Percentiles rank a stretch among this genome's conserved stretches.
phyloP scores from a whole-genome alignment of 2,113 vertebrate species.

The Lampris megalopsis region DNA sequence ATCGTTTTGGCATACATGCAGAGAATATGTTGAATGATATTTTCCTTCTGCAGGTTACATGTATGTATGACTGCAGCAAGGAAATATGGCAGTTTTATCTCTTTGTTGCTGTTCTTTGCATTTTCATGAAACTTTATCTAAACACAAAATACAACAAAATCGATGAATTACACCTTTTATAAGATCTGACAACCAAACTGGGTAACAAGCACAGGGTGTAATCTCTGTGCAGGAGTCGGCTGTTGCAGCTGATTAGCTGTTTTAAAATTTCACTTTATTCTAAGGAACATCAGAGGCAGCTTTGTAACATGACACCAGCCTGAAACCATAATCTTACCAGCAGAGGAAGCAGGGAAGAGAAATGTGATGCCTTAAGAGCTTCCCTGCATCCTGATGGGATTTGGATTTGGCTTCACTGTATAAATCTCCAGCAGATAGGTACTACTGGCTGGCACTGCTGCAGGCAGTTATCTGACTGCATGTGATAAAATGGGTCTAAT shows the following conservation, averaged over 20 bases:
- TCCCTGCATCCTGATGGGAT: conserved; percentile 65
- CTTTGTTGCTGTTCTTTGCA: background rate
- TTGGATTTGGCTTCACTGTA: conserved; percentile 56
- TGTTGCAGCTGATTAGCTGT: conserved; percentile 22
- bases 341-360: conserved; percentile 68
- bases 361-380: conserved; percentile 74
- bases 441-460: conserved; percentile 29
- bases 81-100: background rate
- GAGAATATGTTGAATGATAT: background rate
- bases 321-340: conserved; percentile 70
- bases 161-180: background rate
- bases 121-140: background rate
- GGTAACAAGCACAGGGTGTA: conserved; percentile 17
- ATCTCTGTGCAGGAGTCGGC: background rate
- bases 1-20: background rate
- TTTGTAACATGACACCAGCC: conserved; percentile 71
- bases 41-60: background rate
- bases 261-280: conserved; percentile 42
- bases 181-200: conserved; percentile 17
- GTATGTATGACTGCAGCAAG: background rate
- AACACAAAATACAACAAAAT: background rate
- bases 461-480: conserved; percentile 21
- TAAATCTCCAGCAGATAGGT: conserved; percentile 56
- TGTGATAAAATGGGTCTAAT: conserved; percentile 42
- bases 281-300: conserved; percentile 51